phyloP scores from a whole-genome alignment of 2,113 vertebrate genomes.

The Aegotheles bennettii region DNA sequence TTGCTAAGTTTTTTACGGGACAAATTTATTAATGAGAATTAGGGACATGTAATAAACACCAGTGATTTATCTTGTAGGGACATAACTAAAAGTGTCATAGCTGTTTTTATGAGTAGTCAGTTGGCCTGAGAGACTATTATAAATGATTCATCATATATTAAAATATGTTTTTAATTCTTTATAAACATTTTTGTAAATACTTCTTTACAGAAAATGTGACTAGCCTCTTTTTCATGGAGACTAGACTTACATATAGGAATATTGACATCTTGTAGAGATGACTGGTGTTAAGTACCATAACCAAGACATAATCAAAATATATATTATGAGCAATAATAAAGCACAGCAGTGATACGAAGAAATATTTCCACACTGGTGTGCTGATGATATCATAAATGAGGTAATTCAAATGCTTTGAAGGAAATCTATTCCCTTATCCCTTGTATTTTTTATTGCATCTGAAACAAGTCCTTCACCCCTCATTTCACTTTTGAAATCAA shows the following conservation, averaged over 20 bases:
- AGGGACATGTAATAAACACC: not conserved
- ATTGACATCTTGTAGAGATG: not conserved
- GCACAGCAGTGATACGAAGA: not conserved
- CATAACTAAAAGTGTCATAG: not conserved
- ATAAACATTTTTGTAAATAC: not conserved
- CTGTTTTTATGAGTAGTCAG: not conserved
- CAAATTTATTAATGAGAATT: not conserved
- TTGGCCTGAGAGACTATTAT: not conserved
- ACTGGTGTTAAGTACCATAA: not conserved
- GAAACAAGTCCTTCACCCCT: not conserved
- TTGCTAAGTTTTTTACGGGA: not conserved
- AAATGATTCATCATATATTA: not conserved
- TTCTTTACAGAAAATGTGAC: not conserved
- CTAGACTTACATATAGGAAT: not conserved
- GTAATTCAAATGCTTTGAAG: slow-evolving; percentile 18
- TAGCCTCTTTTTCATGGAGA: not conserved
- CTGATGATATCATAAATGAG: slow-evolving; percentile 48
- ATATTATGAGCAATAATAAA: slow-evolving; percentile 16
- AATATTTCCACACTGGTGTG: not conserved
- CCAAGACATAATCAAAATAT: slow-evolving; percentile 7
- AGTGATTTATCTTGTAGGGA: not conserved
- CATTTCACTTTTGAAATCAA: slow-evolving; percentile 5
- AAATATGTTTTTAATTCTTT: not conserved
- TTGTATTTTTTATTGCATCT: slow-evolving; percentile 33
- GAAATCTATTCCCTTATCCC: slow-evolving; percentile 27